A percentile compares a stretch with the other conserved stretches of the same genome.
Conservation (phyloP, 2,888 invertebrate species). For the Drosophila colorata region DNA sequence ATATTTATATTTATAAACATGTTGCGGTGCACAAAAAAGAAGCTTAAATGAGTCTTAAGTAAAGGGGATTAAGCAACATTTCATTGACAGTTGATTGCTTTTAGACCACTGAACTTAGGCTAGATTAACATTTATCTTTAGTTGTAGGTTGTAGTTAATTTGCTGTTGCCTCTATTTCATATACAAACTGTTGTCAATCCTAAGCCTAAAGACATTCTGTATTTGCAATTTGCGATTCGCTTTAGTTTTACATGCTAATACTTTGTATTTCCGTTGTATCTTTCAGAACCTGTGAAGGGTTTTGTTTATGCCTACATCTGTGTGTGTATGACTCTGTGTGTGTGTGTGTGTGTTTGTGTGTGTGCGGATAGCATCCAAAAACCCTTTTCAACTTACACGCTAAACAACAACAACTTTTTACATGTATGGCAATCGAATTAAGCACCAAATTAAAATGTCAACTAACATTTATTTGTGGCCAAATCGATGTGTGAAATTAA, state of each 20-base stretch:
- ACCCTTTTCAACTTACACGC: slow-evolving; percentile 51
- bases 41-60: slow-evolving; percentile 48
- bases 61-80: slow-evolving; percentile 25
- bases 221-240: slow-evolving; percentile 15
- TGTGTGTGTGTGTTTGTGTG: slow-evolving; percentile 2
- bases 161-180: slow-evolving; percentile 30
- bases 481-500: slow-evolving; percentile 52
- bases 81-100: slow-evolving; percentile 19
- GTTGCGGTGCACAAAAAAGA: slow-evolving; percentile 67
- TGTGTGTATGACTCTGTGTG: background rate
- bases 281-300: slow-evolving; percentile 27
- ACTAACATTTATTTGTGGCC: slow-evolving; percentile 19
- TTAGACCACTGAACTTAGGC: slow-evolving; percentile 35
- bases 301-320: background rate
- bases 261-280: slow-evolving; percentile 79
- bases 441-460: slow-evolving; percentile 30
- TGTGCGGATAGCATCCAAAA: slow-evolving; percentile 35
- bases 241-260: slow-evolving; percentile 75
- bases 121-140: slow-evolving; percentile 28
- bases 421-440: slow-evolving; percentile 48
- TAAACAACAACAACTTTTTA: slow-evolving; percentile 79
- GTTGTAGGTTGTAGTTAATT: slow-evolving; percentile 22
- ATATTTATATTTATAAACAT: slow-evolving; percentile 52
- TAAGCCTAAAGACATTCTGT: slow-evolving; percentile 14
- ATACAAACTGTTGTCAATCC: slow-evolving; percentile 36